phyloP scores from a whole-genome alignment of 2,113 vertebrate species.

The Strix aluco region DNA sequence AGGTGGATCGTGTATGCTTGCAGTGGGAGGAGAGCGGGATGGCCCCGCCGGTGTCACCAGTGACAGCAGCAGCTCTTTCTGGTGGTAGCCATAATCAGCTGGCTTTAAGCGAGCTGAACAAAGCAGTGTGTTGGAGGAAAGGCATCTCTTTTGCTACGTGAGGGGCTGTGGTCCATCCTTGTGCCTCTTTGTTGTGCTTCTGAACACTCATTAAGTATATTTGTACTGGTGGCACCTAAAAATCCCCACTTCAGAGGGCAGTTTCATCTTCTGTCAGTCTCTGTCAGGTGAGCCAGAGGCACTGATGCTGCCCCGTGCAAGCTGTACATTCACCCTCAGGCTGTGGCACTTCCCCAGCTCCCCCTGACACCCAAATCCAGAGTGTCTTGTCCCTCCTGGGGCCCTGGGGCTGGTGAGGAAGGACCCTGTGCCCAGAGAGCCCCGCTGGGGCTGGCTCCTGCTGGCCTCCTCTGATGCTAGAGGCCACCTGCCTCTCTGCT shows the following conservation, averaged over 20 bases:
- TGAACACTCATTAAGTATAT: background rate
- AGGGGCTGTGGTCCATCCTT: background rate
- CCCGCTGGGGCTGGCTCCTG: background rate
- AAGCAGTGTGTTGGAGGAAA: background rate
- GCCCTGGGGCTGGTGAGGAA: background rate
- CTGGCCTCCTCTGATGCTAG: background rate
- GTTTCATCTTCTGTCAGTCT: background rate
- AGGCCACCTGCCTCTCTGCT: background rate
- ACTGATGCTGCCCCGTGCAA: rapidly evolving
- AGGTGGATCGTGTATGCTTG: background rate
- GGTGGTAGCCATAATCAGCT: rapidly evolving
- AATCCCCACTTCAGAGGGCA: background rate
- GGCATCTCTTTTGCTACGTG: background rate
- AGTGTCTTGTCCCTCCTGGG: background rate
- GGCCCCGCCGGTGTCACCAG: rapidly evolving
- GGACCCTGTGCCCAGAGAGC: background rate
- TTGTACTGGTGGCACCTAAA: background rate
- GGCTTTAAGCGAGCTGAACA: background rate
- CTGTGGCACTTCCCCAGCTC: background rate
- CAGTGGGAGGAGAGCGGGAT: background rate
- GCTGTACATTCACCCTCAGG: rapidly evolving
- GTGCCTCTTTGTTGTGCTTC: background rate
- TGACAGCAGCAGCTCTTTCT: background rate
- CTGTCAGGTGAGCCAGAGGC: background rate
- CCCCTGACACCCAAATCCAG: background rate